Evolutionary conservation across 2,113 vertebrate species (phyloP).

Genomic region (Heterotilapia buettikoferi): DNA sequence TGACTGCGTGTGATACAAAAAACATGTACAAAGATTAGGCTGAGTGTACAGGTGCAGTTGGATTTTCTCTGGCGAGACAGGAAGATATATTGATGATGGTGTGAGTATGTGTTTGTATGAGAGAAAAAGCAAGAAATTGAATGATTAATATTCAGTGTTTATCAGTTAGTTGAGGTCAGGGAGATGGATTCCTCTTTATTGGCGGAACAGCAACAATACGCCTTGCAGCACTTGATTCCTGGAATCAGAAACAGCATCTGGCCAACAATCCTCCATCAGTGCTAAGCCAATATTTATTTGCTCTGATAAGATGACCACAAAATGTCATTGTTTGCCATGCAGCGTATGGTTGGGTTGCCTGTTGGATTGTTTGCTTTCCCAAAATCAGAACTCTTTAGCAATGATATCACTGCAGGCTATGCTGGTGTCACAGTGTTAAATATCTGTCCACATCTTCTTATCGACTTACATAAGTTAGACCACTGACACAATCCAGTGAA

Average conservation of each 20-base stretch:
- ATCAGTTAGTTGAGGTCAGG: slow-evolving; percentile 46
- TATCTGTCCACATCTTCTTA: background rate
- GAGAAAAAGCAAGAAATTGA: background rate
- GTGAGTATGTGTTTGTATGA: background rate
- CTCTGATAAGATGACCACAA: slow-evolving; percentile 42
- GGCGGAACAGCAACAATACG: slow-evolving; percentile 23
- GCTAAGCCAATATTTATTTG: slow-evolving; percentile 51
- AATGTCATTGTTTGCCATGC: slow-evolving; percentile 31
- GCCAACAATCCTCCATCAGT: slow-evolving; percentile 30
- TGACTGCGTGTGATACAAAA: background rate
- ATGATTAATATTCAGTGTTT: slow-evolving; percentile 60
- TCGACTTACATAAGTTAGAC: background rate
- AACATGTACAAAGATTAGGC: background rate
- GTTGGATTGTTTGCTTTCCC: slow-evolving; percentile 21
- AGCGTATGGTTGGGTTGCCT: background rate
- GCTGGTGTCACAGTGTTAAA: slow-evolving; percentile 16
- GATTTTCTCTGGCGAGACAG: background rate
- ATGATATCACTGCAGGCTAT: background rate
- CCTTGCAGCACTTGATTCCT: slow-evolving; percentile 24
- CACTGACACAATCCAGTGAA: background rate
- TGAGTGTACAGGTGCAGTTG: background rate
- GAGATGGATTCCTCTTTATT: slow-evolving; percentile 35
- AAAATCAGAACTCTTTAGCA: slow-evolving; percentile 27
- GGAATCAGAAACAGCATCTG: slow-evolving; percentile 39
- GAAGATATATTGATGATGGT: background rate